Evolutionary conservation across 2,888 invertebrate species (phyloP).

Genomic region (Steinernema hermaphroditum): DNA sequence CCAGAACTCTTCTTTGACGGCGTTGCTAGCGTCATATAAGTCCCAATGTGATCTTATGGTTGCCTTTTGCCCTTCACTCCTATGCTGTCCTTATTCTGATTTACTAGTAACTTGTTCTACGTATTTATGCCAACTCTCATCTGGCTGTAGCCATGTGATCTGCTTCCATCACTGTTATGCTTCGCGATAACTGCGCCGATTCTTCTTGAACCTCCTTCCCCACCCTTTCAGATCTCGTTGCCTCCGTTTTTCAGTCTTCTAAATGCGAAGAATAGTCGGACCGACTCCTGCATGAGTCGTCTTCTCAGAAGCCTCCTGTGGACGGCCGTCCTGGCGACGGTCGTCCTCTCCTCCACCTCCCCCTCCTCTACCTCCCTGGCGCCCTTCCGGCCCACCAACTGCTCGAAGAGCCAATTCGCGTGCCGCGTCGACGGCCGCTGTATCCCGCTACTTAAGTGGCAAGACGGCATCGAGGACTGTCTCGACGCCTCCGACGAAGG

Average conservation of each 20-base stretch:
- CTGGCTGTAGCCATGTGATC: too few relatives aligned
- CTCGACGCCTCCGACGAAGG: constrained; percentile 62
- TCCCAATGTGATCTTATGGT: too few relatives aligned
- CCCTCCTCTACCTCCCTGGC: constrained; percentile 2
- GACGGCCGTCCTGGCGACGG: neutral
- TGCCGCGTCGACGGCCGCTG: constrained; percentile 20
- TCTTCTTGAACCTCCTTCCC: too few relatives aligned
- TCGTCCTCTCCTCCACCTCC: neutral
- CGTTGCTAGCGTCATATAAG: too few relatives aligned
- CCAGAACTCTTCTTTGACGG: too few relatives aligned
- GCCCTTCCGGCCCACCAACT: neutral
- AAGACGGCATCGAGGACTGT: constrained; percentile 63
- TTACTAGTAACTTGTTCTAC: too few relatives aligned
- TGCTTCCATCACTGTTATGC: too few relatives aligned
- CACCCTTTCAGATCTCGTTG: neutral
- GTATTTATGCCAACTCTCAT: too few relatives aligned
- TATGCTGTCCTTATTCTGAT: too few relatives aligned
- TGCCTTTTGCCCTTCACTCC: too few relatives aligned
- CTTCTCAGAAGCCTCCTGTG: neutral
- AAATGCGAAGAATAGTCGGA: neutral
- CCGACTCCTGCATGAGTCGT: constrained; percentile 8
- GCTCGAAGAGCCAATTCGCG: constrained; percentile 1
- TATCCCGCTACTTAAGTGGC: constrained; percentile 41
- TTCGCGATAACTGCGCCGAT: too few relatives aligned
- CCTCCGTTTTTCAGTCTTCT: constrained; percentile 7